Conservation (phyloP, 2,113 vertebrate genomes). For the Bucco capensis region DNA sequence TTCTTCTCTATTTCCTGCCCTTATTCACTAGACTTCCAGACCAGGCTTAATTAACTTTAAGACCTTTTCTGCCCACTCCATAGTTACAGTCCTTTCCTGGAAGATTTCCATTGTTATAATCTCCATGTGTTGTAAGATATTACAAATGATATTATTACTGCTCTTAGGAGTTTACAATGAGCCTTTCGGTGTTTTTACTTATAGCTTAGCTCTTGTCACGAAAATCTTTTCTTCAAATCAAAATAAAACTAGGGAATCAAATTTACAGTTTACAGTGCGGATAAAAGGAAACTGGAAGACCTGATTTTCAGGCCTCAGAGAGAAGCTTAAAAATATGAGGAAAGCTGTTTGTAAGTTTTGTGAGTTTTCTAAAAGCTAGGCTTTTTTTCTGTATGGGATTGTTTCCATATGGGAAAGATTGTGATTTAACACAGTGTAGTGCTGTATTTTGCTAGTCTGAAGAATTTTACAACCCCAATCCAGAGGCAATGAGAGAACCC, state of each 20-base stretch:
- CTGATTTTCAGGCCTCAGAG: not conserved
- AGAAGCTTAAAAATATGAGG: not conserved
- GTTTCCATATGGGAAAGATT: not conserved
- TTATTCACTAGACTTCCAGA: slow-evolving; percentile 17
- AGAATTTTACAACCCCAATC: not conserved
- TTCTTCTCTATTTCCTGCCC: slow-evolving; percentile 54
- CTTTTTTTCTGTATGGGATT: not conserved
- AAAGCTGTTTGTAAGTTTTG: not conserved
- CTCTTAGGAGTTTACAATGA: not conserved
- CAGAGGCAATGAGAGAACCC: not conserved
- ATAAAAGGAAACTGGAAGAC: not conserved
- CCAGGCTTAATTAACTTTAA: slow-evolving; percentile 28
- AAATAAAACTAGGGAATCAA: not conserved
- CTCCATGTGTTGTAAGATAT: slow-evolving; percentile 9
- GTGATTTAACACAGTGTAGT: not conserved
- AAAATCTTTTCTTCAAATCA: not conserved
- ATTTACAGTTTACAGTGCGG: not conserved
- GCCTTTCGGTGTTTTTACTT: not conserved
- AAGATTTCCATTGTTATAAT: slow-evolving; percentile 33
- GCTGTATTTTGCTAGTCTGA: not conserved
- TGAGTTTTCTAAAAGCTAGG: not conserved
- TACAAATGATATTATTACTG: slow-evolving; percentile 1
- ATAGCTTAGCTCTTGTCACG: not conserved
- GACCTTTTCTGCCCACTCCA: slow-evolving; percentile 16
- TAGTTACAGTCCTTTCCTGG: slow-evolving; percentile 18